Conservation (phyloP, 1,140 invertebrate genomes). For the Eumeta japonica region DNA sequence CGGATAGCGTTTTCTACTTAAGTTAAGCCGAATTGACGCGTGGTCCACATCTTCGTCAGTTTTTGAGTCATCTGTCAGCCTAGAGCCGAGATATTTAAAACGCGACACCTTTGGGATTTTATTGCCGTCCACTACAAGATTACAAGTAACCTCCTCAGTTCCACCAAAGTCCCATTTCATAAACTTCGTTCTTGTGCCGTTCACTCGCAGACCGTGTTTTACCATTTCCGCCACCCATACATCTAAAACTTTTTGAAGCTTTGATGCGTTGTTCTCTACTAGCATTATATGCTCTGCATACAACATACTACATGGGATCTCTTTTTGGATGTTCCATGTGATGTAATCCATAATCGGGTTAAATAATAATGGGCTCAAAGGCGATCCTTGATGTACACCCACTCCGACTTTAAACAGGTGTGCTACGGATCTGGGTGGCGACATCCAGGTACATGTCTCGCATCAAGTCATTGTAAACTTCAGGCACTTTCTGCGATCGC, state of each 20-base stretch:
- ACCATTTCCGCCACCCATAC: background rate
- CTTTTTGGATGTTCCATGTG: background rate
- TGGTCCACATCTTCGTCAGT: background rate
- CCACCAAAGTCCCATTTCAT: too few relatives aligned
- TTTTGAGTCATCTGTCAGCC: background rate
- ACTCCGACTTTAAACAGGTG: background rate
- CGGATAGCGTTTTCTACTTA: background rate
- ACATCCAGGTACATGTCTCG: conserved; percentile 1
- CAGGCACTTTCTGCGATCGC: background rate
- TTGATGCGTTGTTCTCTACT: background rate
- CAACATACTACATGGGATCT: background rate
- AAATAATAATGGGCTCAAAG: conserved; percentile 1
- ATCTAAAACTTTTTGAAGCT: background rate
- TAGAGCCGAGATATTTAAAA: background rate
- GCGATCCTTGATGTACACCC: conserved; percentile 1
- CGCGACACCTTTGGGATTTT: background rate
- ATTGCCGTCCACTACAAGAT: too few relatives aligned
- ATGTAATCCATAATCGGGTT: background rate
- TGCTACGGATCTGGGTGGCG: background rate
- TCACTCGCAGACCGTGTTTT: background rate
- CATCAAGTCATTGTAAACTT: background rate
- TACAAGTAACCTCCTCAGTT: too few relatives aligned
- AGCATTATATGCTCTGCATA: conserved; percentile 2
- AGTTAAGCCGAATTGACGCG: background rate
- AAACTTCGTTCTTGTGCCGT: too few relatives aligned